A percentile compares a stretch with the other conserved stretches of the same genome.
phyloP scores from a whole-genome alignment of 2,888 invertebrate genomes.

The Eristalis pertinax region DNA sequence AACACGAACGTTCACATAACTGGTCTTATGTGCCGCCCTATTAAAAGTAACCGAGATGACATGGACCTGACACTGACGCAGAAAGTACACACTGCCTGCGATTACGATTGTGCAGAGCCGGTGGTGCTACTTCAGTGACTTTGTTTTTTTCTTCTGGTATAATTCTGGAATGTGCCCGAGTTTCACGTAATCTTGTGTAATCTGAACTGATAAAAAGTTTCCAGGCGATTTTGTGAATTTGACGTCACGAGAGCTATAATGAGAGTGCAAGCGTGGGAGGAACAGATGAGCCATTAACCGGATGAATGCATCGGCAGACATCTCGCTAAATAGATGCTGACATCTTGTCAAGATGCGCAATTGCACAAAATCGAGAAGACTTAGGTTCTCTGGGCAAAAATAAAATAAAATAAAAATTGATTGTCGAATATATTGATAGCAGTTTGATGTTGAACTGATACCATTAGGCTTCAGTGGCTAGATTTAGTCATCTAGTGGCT shows the following conservation, averaged over 20 bases:
- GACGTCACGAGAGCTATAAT: background rate
- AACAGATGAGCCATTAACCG: background rate
- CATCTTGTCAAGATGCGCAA: too few species aligned
- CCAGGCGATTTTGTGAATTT: background rate
- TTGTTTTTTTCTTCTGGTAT: background rate
- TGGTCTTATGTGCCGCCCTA: background rate
- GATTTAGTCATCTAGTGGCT: too few species aligned
- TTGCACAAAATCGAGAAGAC: too few species aligned
- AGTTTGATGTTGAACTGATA: too few species aligned
- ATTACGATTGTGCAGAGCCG: background rate
- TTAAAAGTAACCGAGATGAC: background rate
- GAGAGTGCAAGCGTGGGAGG: background rate
- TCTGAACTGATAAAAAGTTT: background rate
- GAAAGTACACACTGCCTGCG: background rate
- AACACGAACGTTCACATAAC: background rate
- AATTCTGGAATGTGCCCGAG: background rate
- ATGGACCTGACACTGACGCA: background rate
- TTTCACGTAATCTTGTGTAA: background rate
- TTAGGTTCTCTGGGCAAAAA: too few species aligned
- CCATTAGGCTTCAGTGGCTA: too few species aligned
- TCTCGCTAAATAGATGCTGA: background rate
- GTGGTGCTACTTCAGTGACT: background rate
- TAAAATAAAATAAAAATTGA: too few species aligned
- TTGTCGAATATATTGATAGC: too few species aligned
- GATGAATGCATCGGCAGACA: background rate